phyloP scores from a whole-genome alignment of 1,140 invertebrate species.

The Drosophila parvula region DNA sequence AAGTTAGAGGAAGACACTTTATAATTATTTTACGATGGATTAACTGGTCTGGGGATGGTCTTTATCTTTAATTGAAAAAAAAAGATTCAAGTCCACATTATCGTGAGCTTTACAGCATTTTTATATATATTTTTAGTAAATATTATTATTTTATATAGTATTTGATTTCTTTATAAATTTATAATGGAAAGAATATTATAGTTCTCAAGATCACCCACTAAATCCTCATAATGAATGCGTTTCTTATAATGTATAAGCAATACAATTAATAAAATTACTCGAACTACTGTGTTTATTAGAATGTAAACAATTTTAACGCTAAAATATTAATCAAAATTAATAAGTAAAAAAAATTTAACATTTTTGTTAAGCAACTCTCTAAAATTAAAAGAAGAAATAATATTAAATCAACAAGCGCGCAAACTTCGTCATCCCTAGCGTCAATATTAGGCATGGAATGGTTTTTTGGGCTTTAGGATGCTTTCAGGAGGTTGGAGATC shows the following conservation, averaged over 20 bases:
- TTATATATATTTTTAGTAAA: neutral
- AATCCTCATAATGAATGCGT: neutral
- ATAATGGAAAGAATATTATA: no score
- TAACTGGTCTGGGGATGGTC: no score
- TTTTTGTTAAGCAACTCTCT: constrained; percentile 14
- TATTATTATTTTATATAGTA: neutral
- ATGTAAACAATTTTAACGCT: neutral
- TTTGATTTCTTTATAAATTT: neutral
- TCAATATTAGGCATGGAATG: constrained; percentile 15
- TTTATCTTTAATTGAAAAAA: neutral
- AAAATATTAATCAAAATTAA: constrained; percentile 15
- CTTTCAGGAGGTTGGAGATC: constrained; percentile 3
- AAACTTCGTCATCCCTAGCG: constrained; percentile 16
- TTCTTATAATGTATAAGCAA: neutral
- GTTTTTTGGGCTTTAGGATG: constrained; percentile 5
- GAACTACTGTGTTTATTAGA: neutral
- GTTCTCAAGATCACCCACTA: neutral
- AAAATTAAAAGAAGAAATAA: neutral
- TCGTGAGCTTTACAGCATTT: neutral
- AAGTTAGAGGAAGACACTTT: neutral
- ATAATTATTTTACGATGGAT: neutral
- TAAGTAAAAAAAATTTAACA: neutral
- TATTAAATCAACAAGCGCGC: constrained; percentile 12
- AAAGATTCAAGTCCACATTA: neutral
- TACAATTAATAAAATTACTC: neutral